phyloP scores from a whole-genome alignment of 2,797 vertebrate species.

The Crocodylus rhombifer region DNA sequence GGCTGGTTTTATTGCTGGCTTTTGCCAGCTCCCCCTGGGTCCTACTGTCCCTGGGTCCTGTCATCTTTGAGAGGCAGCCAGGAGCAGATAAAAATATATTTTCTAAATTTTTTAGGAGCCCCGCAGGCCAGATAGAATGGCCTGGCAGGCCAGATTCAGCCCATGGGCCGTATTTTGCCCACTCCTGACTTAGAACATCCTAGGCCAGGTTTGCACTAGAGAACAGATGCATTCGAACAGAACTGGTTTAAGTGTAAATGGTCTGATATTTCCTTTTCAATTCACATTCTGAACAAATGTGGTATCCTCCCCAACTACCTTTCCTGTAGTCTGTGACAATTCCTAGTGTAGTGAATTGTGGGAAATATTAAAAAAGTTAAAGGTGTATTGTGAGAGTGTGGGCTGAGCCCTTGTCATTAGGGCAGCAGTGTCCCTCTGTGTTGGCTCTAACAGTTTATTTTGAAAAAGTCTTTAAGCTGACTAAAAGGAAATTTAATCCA shows the following conservation, averaged over 20 bases:
- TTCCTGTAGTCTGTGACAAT: neutral
- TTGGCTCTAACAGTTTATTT: neutral
- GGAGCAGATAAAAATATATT: no score
- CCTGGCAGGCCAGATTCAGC: no score
- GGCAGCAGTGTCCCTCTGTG: neutral
- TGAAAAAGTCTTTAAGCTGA: neutral
- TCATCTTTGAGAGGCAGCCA: no score
- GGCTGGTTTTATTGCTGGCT: no score
- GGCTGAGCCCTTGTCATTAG: conserved; percentile 20
- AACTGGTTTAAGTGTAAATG: neutral
- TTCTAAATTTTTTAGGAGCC: no score
- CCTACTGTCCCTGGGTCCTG: no score
- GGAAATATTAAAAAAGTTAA: neutral
- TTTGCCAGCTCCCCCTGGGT: no score
- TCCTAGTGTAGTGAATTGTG: conserved; percentile 24
- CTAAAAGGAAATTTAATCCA: neutral
- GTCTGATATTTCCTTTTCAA: neutral
- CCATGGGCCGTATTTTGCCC: no score
- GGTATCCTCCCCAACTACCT: neutral
- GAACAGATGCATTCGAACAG: neutral
- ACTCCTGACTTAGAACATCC: neutral
- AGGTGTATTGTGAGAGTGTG: neutral
- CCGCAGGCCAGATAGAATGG: no score
- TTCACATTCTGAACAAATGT: neutral
- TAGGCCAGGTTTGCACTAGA: neutral